Percentiles rank a stretch among this genome's conserved stretches.
Conservation (phyloP, 2,797 vertebrate genomes). For the Acridotheres tristis region DNA sequence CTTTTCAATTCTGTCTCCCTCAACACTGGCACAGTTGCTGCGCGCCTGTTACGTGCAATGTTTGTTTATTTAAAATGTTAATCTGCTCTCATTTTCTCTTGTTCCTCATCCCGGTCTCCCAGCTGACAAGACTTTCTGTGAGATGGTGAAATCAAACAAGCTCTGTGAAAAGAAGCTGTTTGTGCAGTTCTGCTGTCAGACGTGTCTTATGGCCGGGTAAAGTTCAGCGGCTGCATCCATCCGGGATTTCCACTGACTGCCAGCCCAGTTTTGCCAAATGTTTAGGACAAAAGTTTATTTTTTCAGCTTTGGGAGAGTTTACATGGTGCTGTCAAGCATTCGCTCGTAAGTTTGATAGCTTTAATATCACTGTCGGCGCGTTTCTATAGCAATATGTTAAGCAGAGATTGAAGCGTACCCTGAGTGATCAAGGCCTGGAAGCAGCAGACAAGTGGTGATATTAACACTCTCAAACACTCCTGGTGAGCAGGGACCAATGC, state of each 20-base stretch:
- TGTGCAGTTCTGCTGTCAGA: conserved; percentile 91
- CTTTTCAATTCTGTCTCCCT: neutral
- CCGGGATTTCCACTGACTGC: conserved; percentile 48
- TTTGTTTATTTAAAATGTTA: conserved; percentile 60
- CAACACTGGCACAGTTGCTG: neutral
- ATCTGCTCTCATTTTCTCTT: conserved; percentile 51
- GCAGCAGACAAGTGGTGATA: neutral
- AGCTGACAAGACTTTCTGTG: conserved; percentile 91
- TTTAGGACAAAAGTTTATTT: conserved; percentile 62
- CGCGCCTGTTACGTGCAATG: neutral
- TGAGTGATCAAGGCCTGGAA: neutral
- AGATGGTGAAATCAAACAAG: conserved; percentile 92
- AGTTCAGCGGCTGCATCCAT: conserved; percentile 26
- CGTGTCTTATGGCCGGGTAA: conserved; percentile 88
- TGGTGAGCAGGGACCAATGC: conserved; percentile 22
- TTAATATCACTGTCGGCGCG: conserved; percentile 46
- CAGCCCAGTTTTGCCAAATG: conserved; percentile 57
- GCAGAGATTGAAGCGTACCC: conserved; percentile 1
- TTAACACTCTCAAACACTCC: conserved; percentile 64
- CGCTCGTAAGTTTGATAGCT: conserved; percentile 55
- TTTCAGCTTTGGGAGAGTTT: conserved; percentile 64
- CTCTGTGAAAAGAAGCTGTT: conserved; percentile 92
- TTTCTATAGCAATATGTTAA: conserved; percentile 34
- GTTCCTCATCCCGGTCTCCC: neutral
- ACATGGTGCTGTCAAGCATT: conserved; percentile 39